A percentile compares a stretch with the other conserved stretches of the same genome.
These are phyloP conservation scores for Fratercula arctica DNA, from an alignment of 2,797 vertebrate species.

Conservation along the genomic window DNA sequence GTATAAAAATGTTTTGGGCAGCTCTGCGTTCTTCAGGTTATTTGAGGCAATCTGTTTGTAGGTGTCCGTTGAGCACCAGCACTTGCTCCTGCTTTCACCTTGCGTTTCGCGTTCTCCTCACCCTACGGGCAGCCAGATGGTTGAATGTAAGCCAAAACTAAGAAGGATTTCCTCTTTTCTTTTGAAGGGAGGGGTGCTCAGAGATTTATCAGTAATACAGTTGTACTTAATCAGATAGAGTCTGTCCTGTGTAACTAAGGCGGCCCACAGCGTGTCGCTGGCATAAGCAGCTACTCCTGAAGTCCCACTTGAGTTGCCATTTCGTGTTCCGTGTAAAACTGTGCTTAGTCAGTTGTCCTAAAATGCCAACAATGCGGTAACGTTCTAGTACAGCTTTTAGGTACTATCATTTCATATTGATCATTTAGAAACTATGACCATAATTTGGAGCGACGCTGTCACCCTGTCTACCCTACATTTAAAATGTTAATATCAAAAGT, in stretches of 20 bases:
- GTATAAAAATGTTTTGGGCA: background rate
- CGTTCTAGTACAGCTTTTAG: background rate
- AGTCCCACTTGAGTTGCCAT: background rate
- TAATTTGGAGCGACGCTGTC: background rate
- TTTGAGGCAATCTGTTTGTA: background rate
- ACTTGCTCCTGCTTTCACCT: background rate
- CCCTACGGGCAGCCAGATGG: background rate
- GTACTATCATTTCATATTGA: background rate
- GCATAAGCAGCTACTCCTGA: background rate
- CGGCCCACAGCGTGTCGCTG: background rate
- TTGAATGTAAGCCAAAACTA: constrained; percentile 12
- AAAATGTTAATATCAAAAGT: background rate
- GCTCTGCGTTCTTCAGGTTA: background rate
- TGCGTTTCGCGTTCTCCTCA: background rate
- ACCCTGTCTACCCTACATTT: background rate
- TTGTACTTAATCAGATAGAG: background rate
- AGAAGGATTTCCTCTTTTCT: constrained; percentile 24
- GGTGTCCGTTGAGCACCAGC: background rate
- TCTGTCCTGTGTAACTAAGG: background rate
- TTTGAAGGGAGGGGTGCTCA: background rate
- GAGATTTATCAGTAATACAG: background rate
- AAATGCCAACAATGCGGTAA: background rate
- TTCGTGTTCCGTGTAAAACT: background rate
- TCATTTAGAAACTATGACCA: background rate
- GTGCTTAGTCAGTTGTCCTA: background rate